Percentiles rank a stretch among this genome's conserved stretches.
These are phyloP conservation scores for Hybognathus amarus DNA, from an alignment of 2,797 vertebrate species.

Conservation along the genomic window DNA sequence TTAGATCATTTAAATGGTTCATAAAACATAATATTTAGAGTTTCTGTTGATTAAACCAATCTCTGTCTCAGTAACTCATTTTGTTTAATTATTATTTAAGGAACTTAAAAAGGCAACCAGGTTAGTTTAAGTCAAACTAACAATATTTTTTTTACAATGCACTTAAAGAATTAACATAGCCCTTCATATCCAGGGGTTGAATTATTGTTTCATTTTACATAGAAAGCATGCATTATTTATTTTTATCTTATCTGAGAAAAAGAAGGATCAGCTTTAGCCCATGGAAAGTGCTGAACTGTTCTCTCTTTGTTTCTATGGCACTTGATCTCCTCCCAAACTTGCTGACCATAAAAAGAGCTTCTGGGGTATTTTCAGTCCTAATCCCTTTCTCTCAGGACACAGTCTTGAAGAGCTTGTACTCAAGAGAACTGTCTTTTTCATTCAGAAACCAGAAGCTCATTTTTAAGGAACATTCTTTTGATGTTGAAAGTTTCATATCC, in stretches of 20 bases:
- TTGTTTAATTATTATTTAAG: no score
- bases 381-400: neutral
- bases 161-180: neutral
- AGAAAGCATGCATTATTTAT: neutral
- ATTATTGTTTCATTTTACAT: neutral
- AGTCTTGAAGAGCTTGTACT: neutral
- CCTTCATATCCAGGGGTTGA: neutral
- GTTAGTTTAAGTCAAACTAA: no score
- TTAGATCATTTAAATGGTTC: no score
- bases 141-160: neutral
- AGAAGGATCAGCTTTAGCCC: neutral
- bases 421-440: conserved; percentile 21
- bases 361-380: neutral
- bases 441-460: conserved; percentile 25
- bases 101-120: no score
- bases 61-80: no score
- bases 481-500: conserved; percentile 49
- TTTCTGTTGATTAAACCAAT: no score
- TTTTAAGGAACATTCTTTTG: conserved; percentile 29
- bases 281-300: conserved; percentile 20
- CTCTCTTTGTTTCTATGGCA: conserved; percentile 30
- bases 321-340: conserved; percentile 37
- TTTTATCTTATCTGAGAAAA: neutral
- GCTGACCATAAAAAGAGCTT: conserved; percentile 4
- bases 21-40: no score